Conservation (phyloP, 2,113 vertebrate genomes). For the Sinocyclocheilus grahami region DNA sequence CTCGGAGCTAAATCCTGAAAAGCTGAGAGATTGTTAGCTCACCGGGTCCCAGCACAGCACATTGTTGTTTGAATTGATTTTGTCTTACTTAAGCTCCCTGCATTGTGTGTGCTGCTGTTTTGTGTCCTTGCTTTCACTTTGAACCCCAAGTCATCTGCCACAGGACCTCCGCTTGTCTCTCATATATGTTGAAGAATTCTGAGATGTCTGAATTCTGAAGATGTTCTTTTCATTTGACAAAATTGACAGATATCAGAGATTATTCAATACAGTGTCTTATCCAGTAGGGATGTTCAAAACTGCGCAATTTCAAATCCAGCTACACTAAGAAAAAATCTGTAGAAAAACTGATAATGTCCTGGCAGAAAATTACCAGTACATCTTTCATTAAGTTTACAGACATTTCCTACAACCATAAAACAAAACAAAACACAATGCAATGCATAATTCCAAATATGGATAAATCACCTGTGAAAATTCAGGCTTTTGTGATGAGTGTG, state of each 20-base stretch:
- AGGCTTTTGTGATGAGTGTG: too few relatives aligned
- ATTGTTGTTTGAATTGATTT: constrained; percentile 68
- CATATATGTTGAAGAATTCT: constrained; percentile 67
- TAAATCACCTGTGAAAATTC: too few relatives aligned
- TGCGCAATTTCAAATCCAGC: neutral
- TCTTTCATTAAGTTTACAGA: too few relatives aligned
- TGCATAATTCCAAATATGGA: too few relatives aligned
- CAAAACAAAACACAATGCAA: too few relatives aligned
- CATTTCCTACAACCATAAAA: too few relatives aligned
- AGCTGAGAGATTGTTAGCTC: constrained; percentile 57
- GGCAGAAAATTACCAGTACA: too few relatives aligned
- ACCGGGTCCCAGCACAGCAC: constrained; percentile 65
- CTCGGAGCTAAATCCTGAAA: constrained; percentile 61
- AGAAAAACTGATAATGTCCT: too few relatives aligned
- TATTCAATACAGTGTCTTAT: neutral
- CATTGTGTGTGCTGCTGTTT: constrained; percentile 60
- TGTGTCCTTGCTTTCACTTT: constrained; percentile 77
- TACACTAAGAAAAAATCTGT: neutral
- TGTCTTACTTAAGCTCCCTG: constrained; percentile 66
- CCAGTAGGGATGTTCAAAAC: neutral
- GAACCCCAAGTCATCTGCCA: constrained; percentile 72
- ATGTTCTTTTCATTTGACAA: constrained; percentile 35
- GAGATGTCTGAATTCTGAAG: constrained; percentile 52
- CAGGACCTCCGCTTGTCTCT: constrained; percentile 70
- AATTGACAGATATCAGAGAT: neutral